A percentile compares a stretch with the other conserved stretches of the same genome.
These are phyloP conservation scores for Melanostoma scalare DNA, from an alignment of 2,888 invertebrate genomes.

Conservation along the genomic window DNA sequence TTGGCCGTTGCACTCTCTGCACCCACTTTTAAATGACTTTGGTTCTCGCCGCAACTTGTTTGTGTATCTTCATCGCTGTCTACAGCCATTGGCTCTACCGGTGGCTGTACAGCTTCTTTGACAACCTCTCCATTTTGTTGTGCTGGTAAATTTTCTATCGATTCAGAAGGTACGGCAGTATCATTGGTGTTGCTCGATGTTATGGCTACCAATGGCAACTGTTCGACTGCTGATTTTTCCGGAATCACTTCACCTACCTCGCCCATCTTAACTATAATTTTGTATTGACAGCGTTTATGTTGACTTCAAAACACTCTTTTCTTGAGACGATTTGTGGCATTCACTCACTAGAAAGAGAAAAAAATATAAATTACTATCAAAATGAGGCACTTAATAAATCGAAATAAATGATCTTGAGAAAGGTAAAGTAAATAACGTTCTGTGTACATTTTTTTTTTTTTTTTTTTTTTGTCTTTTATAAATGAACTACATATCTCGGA, in stretches of 20 bases:
- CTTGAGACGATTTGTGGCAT: background rate
- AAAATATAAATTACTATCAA: too few relatives aligned
- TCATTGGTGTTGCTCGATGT: slow-evolving; percentile 64
- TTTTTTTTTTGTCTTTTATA: too few relatives aligned
- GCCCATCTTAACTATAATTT: slow-evolving; percentile 54
- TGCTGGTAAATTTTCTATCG: slow-evolving; percentile 60
- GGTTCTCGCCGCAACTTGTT: slow-evolving; percentile 74
- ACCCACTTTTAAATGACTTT: slow-evolving; percentile 54
- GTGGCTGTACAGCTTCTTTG: slow-evolving; percentile 68
- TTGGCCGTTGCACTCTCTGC: slow-evolving; percentile 71
- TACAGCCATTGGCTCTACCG: slow-evolving; percentile 37
- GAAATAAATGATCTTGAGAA: too few relatives aligned
- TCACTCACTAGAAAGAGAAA: too few relatives aligned
- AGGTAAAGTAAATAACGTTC: too few relatives aligned
- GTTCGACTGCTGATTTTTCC: slow-evolving; percentile 74
- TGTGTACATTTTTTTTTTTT: too few relatives aligned
- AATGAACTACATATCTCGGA: too few relatives aligned
- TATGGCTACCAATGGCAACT: slow-evolving; percentile 73
- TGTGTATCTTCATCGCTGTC: slow-evolving; percentile 78
- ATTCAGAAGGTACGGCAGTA: slow-evolving; percentile 74
- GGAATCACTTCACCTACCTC: slow-evolving; percentile 76
- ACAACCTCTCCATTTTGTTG: slow-evolving; percentile 77
- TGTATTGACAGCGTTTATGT: background rate
- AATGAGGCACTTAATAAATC: too few relatives aligned
- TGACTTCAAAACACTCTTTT: background rate